These are phyloP conservation scores for Catajapyx aquilonaris DNA, from an alignment of 1,140 invertebrate genomes.

Conservation along the genomic window DNA sequence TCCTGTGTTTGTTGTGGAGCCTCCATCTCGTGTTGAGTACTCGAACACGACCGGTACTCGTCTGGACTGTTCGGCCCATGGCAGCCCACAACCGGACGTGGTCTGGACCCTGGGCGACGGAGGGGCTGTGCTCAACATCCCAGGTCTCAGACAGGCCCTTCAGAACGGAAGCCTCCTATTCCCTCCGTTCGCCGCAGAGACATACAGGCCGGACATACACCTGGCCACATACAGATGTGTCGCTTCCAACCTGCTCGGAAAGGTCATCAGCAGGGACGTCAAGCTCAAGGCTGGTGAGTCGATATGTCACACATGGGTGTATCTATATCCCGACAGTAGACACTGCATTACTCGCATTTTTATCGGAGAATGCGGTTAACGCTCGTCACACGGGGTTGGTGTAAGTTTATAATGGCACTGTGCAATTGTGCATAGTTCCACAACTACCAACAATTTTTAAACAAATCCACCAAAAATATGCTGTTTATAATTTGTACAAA, in stretches of 20 bases:
- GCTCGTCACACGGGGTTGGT: no score
- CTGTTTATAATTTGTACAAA: no score
- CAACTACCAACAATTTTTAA: no score
- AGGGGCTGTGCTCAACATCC: slow-evolving; percentile 19
- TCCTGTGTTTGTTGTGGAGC: slow-evolving; percentile 20
- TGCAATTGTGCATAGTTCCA: no score
- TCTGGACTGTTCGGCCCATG: slow-evolving; percentile 20
- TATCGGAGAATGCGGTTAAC: no score
- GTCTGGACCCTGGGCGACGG: slow-evolving; percentile 19
- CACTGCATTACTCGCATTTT: no score
- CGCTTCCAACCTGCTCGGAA: slow-evolving; percentile 20
- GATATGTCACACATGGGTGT: no score
- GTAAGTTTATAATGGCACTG: no score
- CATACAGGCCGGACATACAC: slow-evolving; percentile 24
- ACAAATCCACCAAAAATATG: no score
- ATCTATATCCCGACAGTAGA: no score
- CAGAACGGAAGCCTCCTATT: slow-evolving; percentile 23
- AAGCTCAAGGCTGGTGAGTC: slow-evolving; percentile 8
- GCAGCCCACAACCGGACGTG: slow-evolving; percentile 17
- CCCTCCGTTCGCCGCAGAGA: slow-evolving; percentile 21
- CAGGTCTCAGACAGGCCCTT: slow-evolving; percentile 19
- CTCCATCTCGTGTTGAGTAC: slow-evolving; percentile 19
- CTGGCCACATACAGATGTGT: slow-evolving; percentile 24
- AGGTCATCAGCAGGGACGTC: slow-evolving; percentile 9
- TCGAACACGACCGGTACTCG: slow-evolving; percentile 18